A percentile compares a stretch with the other conserved stretches of the same genome.
Evolutionary conservation across 2,797 vertebrate genomes (phyloP).

Genomic region (Premnoplex brunnescens): DNA sequence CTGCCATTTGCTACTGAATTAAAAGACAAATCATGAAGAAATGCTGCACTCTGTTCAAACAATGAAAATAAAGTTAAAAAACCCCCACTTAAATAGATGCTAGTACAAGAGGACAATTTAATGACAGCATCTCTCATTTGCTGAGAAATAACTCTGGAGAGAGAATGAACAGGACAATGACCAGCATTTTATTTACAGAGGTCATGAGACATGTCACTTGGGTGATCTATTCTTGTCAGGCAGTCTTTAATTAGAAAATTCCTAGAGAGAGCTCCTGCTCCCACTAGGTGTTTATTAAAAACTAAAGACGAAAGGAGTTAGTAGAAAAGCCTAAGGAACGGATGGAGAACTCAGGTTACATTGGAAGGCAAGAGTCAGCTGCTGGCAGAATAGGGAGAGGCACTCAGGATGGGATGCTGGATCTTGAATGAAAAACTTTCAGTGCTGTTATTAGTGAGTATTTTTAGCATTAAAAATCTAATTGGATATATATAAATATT

Average conservation of each 20-base stretch:
- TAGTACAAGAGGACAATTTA: constrained; percentile 28
- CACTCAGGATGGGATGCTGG: constrained; percentile 71
- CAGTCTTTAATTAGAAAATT: constrained; percentile 81
- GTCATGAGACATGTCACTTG: constrained; percentile 63
- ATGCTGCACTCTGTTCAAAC: not conserved
- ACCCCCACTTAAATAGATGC: not conserved
- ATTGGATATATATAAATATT: constrained; percentile 56
- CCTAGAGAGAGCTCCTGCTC: constrained; percentile 59
- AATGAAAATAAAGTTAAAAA: constrained; percentile 17
- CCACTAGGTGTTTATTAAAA: constrained; percentile 64
- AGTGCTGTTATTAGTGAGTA: constrained; percentile 78
- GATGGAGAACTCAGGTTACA: constrained; percentile 14
- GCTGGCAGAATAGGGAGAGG: not conserved
- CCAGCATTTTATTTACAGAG: constrained; percentile 70
- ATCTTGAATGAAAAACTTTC: constrained; percentile 77
- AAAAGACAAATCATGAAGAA: constrained; percentile 3
- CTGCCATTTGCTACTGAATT: not conserved
- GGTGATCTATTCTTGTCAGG: constrained; percentile 66
- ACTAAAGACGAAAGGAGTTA: constrained; percentile 49
- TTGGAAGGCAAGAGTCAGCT: constrained; percentile 34
- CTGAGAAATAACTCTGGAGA: constrained; percentile 48
- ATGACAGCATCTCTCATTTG: constrained; percentile 62
- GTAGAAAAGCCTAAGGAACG: constrained; percentile 43
- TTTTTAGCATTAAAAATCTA: constrained; percentile 52
- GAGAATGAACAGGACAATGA: constrained; percentile 51